These are phyloP conservation scores for Ovibos moschatus DNA, from an alignment of 2,113 vertebrate genomes.

Conservation along the genomic window DNA sequence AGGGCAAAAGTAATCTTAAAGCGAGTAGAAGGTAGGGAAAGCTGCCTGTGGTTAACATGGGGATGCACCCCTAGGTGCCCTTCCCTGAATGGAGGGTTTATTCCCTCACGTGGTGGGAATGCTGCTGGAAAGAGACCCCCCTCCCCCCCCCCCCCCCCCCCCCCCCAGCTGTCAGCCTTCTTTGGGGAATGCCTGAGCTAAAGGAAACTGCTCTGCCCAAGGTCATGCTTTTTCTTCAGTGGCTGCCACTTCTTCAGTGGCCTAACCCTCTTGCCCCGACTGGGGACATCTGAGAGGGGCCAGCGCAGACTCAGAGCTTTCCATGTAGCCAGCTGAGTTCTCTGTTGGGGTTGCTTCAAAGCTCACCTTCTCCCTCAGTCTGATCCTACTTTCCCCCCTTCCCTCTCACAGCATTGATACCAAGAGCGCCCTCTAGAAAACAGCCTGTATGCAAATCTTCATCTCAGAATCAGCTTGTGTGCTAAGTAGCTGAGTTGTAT, in stretches of 20 bases:
- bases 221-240: background rate
- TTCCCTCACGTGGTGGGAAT: rapidly evolving
- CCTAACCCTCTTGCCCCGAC: background rate
- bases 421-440: background rate
- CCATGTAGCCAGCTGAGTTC: background rate
- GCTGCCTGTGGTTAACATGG: background rate
- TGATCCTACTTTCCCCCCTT: background rate
- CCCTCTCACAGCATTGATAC: no score
- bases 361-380: background rate
- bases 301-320: background rate
- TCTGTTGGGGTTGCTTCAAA: background rate
- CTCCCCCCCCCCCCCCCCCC: rapidly evolving
- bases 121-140: background rate
- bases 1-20: background rate
- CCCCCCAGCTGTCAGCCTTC: background rate
- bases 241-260: background rate
- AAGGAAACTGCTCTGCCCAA: background rate
- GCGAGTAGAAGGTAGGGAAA: background rate
- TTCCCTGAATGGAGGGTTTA: background rate
- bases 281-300: background rate
- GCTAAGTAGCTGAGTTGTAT: background rate
- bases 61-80: background rate
- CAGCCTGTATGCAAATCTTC: background rate
- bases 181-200: background rate
- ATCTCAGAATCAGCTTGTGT: background rate